A percentile compares a stretch with the other conserved stretches of the same genome.
Evolutionary conservation across 1,140 invertebrate genomes (phyloP).

Genomic region (Holotrichia oblita): DNA sequence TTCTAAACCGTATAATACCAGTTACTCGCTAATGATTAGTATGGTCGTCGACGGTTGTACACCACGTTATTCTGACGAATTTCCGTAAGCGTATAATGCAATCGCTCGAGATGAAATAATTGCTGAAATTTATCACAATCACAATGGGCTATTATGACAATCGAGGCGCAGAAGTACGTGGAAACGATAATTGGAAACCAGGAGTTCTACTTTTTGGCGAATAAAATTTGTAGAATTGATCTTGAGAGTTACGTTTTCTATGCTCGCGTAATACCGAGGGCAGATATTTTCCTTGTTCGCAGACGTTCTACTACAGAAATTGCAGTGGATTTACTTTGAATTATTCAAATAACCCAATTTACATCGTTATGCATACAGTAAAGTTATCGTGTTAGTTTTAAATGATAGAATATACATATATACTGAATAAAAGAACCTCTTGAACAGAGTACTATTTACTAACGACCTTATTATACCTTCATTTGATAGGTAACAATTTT

Average conservation of each 20-base stretch:
- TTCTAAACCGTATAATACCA: neutral
- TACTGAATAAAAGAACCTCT: too few relatives aligned
- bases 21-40: neutral
- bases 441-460: too few relatives aligned
- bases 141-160: slow-evolving; percentile 23
- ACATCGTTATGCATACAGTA: too few relatives aligned
- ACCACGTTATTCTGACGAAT: neutral
- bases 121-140: slow-evolving; percentile 6
- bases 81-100: neutral
- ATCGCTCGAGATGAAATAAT: slow-evolving; percentile 14
- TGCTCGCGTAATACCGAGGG: too few relatives aligned
- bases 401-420: too few relatives aligned
- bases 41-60: neutral
- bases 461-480: too few relatives aligned
- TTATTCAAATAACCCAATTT: too few relatives aligned
- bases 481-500: too few relatives aligned
- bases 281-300: too few relatives aligned
- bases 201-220: neutral
- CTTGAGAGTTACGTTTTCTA: neutral
- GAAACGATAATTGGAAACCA: neutral
- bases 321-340: too few relatives aligned
- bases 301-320: too few relatives aligned
- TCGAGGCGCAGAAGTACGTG: neutral
- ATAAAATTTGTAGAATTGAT: neutral
- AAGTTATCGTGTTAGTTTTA: too few relatives aligned